Conservation (phyloP, 2,888 invertebrate genomes). For the Watsonalla cultraria region DNA sequence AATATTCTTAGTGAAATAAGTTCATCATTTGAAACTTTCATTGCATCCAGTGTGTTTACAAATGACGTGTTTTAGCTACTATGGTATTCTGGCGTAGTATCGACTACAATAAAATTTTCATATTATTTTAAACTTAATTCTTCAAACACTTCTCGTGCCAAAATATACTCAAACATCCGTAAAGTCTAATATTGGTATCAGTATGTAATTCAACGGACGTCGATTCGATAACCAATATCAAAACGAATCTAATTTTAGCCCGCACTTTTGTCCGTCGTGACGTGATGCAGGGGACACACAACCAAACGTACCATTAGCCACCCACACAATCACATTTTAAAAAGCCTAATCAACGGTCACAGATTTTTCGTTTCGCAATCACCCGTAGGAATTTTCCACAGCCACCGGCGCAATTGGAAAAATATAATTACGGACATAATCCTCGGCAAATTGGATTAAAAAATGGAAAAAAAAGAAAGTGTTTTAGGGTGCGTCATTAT, state of each 20-base stretch:
- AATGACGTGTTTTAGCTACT: no score
- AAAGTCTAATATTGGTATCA: not conserved
- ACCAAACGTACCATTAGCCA: conserved; percentile 10
- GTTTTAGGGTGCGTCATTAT: conserved; percentile 78
- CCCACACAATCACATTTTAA: conserved; percentile 45
- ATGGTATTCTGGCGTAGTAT: no score
- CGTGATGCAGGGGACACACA: conserved; percentile 7
- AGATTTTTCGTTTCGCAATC: conserved; percentile 68
- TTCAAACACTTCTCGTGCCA: no score
- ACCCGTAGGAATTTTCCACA: conserved; percentile 61
- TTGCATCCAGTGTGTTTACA: no score
- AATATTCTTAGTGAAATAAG: no score
- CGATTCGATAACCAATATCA: no score
- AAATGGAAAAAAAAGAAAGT: conserved; percentile 75
- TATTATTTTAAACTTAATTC: no score
- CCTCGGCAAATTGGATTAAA: conserved; percentile 79
- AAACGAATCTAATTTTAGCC: not conserved
- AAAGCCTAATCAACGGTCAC: conserved; percentile 67
- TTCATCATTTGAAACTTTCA: no score
- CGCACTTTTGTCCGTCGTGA: conserved; percentile 5
- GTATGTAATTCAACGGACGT: not conserved
- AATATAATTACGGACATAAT: conserved; percentile 80
- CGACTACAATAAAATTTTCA: no score
- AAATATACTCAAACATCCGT: no score
- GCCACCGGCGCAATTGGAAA: conserved; percentile 71